Conservation (phyloP, 2,888 invertebrate genomes). For the Cerceris ruficornis region DNA sequence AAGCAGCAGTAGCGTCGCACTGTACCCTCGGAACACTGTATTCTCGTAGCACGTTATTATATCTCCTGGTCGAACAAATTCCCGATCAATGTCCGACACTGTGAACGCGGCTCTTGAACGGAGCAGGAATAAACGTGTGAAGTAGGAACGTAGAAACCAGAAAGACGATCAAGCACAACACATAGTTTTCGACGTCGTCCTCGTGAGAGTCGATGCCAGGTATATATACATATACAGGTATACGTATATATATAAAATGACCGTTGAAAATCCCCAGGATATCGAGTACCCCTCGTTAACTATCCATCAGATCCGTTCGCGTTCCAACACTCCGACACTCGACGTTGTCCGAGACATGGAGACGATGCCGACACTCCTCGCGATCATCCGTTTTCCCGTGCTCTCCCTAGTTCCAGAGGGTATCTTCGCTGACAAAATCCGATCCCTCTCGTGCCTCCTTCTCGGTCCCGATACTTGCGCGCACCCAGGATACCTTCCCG, state of each 20-base stretch:
- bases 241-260: slow-evolving; percentile 1
- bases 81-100: slow-evolving; percentile 46
- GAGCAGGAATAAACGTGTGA: too few species aligned
- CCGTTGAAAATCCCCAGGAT: slow-evolving; percentile 18
- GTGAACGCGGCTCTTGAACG: not conserved
- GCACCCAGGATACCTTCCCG: too few species aligned
- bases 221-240: not conserved
- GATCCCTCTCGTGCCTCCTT: too few species aligned
- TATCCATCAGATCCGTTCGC: slow-evolving; percentile 42
- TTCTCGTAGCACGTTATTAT: slow-evolving; percentile 36
- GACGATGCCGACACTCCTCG: not conserved
- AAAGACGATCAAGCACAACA: slow-evolving; percentile 51
- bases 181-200: slow-evolving; percentile 50
- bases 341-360: slow-evolving; percentile 23
- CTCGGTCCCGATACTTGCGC: too few species aligned
- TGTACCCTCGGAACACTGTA: slow-evolving; percentile 51
- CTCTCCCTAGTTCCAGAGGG: not conserved
- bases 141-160: slow-evolving; percentile 34
- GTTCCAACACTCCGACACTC: slow-evolving; percentile 47
- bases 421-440: too few species aligned
- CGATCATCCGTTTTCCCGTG: not conserved
- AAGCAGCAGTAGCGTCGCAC: slow-evolving; percentile 55
- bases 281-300: slow-evolving; percentile 29
- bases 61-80: slow-evolving; percentile 18
- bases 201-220: slow-evolving; percentile 8